Conservation (phyloP, 2,888 invertebrate genomes). For the Theretra japonica region DNA sequence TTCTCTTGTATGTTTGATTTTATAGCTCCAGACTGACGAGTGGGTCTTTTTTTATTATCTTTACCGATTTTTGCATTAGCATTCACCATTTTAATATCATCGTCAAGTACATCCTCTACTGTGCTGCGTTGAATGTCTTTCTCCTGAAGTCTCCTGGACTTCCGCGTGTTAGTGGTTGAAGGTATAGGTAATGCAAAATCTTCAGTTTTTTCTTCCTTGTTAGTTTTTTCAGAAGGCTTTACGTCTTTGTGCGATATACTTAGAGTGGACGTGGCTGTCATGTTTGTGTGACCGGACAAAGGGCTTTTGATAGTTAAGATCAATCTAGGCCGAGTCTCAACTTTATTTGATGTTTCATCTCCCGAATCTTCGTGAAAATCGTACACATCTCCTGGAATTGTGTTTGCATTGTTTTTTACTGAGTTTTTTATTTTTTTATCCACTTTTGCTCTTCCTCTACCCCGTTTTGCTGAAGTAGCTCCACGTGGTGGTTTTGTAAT, state of each 20-base stretch:
- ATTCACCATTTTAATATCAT: slow-evolving; percentile 90
- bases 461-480: slow-evolving; percentile 67
- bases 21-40: slow-evolving; percentile 77
- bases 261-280: slow-evolving; percentile 71
- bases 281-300: slow-evolving; percentile 72
- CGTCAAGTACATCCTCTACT: slow-evolving; percentile 95
- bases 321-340: slow-evolving; percentile 88
- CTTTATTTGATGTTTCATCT: slow-evolving; percentile 86
- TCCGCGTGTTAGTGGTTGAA: slow-evolving; percentile 86
- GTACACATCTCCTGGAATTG: slow-evolving; percentile 91
- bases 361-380: slow-evolving; percentile 96
- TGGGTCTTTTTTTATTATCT: slow-evolving; percentile 80
- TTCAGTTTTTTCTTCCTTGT: slow-evolving; percentile 81
- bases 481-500: slow-evolving; percentile 74
- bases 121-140: slow-evolving; percentile 90
- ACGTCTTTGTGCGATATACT: slow-evolving; percentile 70
- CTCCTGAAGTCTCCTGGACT: slow-evolving; percentile 92
- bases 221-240: slow-evolving; percentile 62
- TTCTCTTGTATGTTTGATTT: slow-evolving; percentile 62
- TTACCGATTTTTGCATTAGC: slow-evolving; percentile 57
- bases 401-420: slow-evolving; percentile 82
- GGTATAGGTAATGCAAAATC: slow-evolving; percentile 86
- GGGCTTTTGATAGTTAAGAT: slow-evolving; percentile 93
- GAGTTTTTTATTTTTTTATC: slow-evolving; percentile 81
- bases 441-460: slow-evolving; percentile 79